Evolutionary conservation across 2,888 invertebrate species (phyloP), one percentile per base, ranked within the genome.

Genomic region (Alsophila aescularia): DNA sequence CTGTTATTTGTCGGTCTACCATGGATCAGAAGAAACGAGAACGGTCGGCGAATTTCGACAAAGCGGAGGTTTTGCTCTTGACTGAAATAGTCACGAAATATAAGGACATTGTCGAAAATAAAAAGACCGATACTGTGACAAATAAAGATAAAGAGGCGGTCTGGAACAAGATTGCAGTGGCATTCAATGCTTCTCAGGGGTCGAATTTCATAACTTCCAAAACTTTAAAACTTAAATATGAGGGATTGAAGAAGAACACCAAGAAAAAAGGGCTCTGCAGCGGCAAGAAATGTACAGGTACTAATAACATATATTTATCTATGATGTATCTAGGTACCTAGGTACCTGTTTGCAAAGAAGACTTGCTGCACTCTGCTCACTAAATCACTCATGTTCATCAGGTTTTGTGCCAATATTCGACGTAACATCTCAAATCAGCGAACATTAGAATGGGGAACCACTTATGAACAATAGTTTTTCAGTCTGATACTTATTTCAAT

Each of bases 1-100:
- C n/a, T n/a, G n/a, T n/a, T n/a, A n/a, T n/a, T n/a, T n/a, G n/a
- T n/a, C n/a, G n/a, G n/a, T n/a, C n/a, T n/a, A n/a, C n/a, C n/a
- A n/a, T n/a, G n/a, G n/a, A n/a, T n/a, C n/a, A n/a, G n/a, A 67
- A 59, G 48, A 66, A 31, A 31, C 31, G 31, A 10, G 31, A 31
- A n/a, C 31, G 31, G n/a, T 31, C 31, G 31, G 2, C 31, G 9
- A 31, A 31, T 31, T 31, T 31, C 10, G n/a, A 2, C 2, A 31
- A 10, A 31, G n/a, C 9, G 6, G 31, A 31, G n/a, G 31, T 31
- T 2, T 10, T 7, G n/a, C n/a, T 31, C 9, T 8, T 31, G 6
- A n/a, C n/a, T 6, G 31, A 31, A 10, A 10, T 9, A 31, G 31
- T 31, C 9, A n/a, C 6, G n/a, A 31, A 31, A 2, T 10, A 31